Evolutionary conservation across 2,797 vertebrate genomes (phyloP), one percentile per base, ranked within the genome.

Genomic region (Corythornis leucogaster): DNA sequence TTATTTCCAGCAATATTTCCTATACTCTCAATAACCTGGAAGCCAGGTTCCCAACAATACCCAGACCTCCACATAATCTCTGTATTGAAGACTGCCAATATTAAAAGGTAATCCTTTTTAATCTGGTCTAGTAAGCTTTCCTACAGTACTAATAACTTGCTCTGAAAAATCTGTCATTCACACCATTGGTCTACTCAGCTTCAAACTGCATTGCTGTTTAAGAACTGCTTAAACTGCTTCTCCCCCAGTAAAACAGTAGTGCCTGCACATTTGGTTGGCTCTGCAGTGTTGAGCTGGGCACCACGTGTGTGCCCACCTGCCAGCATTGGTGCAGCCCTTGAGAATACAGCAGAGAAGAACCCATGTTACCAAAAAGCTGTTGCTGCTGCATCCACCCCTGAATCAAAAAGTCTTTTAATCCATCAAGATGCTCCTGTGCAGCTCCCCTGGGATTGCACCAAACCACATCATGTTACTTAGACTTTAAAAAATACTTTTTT

Each of bases 231-330:
- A 38, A 38, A 6, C 11, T 9, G 33, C 26, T 8, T 7, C 33
- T 83, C 31, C 42, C 35, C 8, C 15, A n/a, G 66, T 5, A 40
- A 35, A 70, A 15, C 7, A 25, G 10, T 11, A 50, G 26, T 0
- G 1, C 18, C 9, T 4, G 15, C 58, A 54, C 30, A 11, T 28
- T 30, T 11, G 46, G 9, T 40, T 55, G 30, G 25, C 46, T 20
- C 53, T 3, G 16, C 61, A 15, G 50, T 1, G 58, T 2, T 21
- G 15, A 45, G n/a, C 3, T 6, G 12, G 0, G 8, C 2, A 8
- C 16, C 8, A 5, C 3, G 16, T 13, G 40, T 21, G 31, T 16
- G 28, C 33, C 16, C 30, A 61, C 30, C 50, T 33, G 26, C 30
- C 43, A 76, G 53, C 28, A 6, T 2, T 6, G 43, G 9, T 9